These are phyloP conservation scores for Atherinomorus stipes DNA, from an alignment of 2,113 vertebrate species.

Conservation along the genomic window DNA sequence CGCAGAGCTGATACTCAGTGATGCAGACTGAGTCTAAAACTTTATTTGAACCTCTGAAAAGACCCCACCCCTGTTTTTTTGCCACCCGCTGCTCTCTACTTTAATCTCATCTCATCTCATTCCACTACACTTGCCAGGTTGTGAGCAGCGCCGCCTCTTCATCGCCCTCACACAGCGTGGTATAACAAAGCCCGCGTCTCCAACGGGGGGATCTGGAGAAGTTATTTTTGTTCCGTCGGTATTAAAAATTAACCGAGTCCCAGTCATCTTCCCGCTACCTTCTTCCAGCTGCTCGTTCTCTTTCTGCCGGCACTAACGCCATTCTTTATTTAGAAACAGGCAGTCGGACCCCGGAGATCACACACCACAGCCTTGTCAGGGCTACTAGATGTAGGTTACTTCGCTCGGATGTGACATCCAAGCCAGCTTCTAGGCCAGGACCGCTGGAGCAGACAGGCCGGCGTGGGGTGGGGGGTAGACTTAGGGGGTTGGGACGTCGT, in stretches of 20 bases:
- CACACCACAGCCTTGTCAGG: conserved; percentile 55
- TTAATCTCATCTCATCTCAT: conserved; percentile 39
- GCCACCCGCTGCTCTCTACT: conserved; percentile 6
- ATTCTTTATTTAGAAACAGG: conserved; percentile 79
- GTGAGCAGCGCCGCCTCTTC: conserved; percentile 7
- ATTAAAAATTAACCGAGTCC: conserved; percentile 77
- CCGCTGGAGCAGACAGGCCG: conserved; percentile 34
- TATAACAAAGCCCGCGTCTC: conserved; percentile 23
- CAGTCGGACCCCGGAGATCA: conserved; percentile 54
- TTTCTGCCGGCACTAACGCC: conserved; percentile 55
- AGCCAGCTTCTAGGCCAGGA: conserved; percentile 33
- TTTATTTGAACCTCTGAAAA: conserved; percentile 13
- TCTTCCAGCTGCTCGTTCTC: conserved; percentile 52
- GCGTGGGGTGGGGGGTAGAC: conserved; percentile 3
- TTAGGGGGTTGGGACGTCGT: background rate
- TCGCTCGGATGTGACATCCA: conserved; percentile 55
- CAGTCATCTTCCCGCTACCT: conserved; percentile 49
- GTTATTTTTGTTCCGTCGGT: conserved; percentile 73
- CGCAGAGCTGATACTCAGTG: conserved; percentile 11
- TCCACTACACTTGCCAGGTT: conserved; percentile 31
- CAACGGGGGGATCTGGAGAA: conserved; percentile 44
- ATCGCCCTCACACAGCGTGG: conserved; percentile 11
- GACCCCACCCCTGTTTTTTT: conserved; percentile 32
- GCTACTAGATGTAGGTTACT: conserved; percentile 72
- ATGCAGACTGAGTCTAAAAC: conserved; percentile 14